phyloP scores from a whole-genome alignment of 2,113 vertebrate species.

The Castor canadensis region DNA sequence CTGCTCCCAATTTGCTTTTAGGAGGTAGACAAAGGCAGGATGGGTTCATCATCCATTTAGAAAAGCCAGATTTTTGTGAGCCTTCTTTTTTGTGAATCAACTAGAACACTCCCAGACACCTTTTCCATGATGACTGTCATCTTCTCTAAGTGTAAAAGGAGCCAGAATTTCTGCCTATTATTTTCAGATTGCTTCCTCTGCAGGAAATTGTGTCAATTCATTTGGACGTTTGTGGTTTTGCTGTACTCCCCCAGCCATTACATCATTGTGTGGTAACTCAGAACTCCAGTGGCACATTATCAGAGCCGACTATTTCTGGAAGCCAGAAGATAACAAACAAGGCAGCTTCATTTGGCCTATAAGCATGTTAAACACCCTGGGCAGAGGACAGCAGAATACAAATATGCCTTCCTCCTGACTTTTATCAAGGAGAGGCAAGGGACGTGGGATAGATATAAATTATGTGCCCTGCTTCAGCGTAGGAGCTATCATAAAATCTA shows the following conservation, averaged over 20 bases:
- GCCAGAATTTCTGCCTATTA: conserved; percentile 64
- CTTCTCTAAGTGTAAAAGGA: conserved; percentile 34
- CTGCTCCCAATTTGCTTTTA: background rate
- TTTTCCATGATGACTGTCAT: background rate
- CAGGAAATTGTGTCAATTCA: conserved; percentile 73
- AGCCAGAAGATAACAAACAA: conserved; percentile 75
- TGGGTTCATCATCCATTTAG: background rate
- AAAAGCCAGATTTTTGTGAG: background rate
- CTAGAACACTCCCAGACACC: background rate
- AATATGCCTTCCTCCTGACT: conserved; percentile 73
- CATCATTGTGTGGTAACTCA: conserved; percentile 68
- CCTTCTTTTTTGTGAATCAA: background rate
- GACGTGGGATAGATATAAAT: conserved; percentile 71
- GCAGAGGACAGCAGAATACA: conserved; percentile 74
- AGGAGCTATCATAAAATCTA: conserved; percentile 72
- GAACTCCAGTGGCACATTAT: conserved; percentile 56
- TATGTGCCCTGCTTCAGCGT: conserved; percentile 50
- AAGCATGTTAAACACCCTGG: conserved; percentile 72
- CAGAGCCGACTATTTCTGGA: conserved; percentile 62
- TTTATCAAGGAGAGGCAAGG: conserved; percentile 69
- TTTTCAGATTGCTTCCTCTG: conserved; percentile 70
- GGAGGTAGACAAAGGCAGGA: background rate
- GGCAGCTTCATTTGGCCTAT: conserved; percentile 75
- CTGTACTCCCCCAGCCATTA: conserved; percentile 54
- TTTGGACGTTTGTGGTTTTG: conserved; percentile 55